A percentile compares a stretch with the other conserved stretches of the same genome.
Conservation (phyloP, 2,797 vertebrate genomes). For the Echiichthys vipera region DNA sequence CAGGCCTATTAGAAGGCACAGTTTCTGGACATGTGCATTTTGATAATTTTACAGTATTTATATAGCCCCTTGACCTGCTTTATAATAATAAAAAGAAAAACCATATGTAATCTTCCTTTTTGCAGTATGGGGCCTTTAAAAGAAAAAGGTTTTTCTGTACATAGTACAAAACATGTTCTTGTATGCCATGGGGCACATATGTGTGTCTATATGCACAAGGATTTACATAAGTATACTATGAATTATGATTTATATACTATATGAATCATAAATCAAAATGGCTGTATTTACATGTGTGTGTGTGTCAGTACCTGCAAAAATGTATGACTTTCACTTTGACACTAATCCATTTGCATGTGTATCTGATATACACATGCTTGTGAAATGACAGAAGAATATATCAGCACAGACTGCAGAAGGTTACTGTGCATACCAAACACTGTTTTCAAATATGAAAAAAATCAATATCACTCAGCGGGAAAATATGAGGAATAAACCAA, state of each 20-base stretch:
- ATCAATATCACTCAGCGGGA: neutral
- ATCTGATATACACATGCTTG: neutral
- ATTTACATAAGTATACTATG: neutral
- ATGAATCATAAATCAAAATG: neutral
- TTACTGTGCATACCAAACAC: neutral
- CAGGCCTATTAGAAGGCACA: too few species aligned
- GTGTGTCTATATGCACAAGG: neutral
- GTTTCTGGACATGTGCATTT: too few species aligned
- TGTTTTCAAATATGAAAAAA: neutral
- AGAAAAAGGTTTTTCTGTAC: too few species aligned
- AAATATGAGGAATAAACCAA: neutral
- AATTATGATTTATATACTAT: too few species aligned
- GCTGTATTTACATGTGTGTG: neutral
- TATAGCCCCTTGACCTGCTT: too few species aligned
- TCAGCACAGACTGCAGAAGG: neutral
- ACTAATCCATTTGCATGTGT: neutral
- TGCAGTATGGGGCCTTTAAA: too few species aligned
- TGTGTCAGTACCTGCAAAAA: constrained; percentile 1
- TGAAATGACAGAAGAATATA: neutral
- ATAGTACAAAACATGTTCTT: too few species aligned
- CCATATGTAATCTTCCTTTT: too few species aligned
- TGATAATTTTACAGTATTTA: too few species aligned
- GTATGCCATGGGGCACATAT: neutral
- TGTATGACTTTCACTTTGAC: neutral
- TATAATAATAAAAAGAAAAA: too few species aligned